Evolutionary conservation across 2,797 vertebrate genomes (phyloP).

Genomic region (Malacoctenus gilli): DNA sequence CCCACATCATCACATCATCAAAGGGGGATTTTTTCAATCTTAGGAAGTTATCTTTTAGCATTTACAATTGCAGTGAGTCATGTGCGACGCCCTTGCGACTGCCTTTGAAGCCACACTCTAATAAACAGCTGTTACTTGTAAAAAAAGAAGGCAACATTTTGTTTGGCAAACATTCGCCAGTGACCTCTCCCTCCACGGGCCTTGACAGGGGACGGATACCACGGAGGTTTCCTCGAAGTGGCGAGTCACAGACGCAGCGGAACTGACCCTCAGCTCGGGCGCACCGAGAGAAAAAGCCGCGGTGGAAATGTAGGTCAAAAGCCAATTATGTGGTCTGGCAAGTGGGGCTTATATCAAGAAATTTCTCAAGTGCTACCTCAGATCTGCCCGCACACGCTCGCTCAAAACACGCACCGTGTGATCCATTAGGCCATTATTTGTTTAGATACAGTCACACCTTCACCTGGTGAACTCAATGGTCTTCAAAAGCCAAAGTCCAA

Average conservation of each 20-base stretch:
- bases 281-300: slow-evolving; percentile 50
- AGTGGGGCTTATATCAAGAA: slow-evolving; percentile 74
- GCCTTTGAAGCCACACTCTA: slow-evolving; percentile 54
- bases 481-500: slow-evolving; percentile 72
- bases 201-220: slow-evolving; percentile 46
- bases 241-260: slow-evolving; percentile 54
- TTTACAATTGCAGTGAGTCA: slow-evolving; percentile 68
- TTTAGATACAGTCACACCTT: slow-evolving; percentile 76
- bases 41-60: slow-evolving; percentile 62
- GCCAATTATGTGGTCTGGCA: slow-evolving; percentile 78
- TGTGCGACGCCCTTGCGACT: slow-evolving; percentile 51
- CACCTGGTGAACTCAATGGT: slow-evolving; percentile 68
- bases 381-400: slow-evolving; percentile 72
- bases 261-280: slow-evolving; percentile 67
- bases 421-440: slow-evolving; percentile 67
- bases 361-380: slow-evolving; percentile 72
- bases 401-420: slow-evolving; percentile 69
- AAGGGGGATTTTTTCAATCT: slow-evolving; percentile 64
- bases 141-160: slow-evolving; percentile 57
- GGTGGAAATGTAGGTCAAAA: slow-evolving; percentile 79
- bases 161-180: slow-evolving; percentile 61
- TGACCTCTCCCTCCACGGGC: slow-evolving; percentile 18
- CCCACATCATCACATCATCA: slow-evolving; percentile 67
- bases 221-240: slow-evolving; percentile 51
- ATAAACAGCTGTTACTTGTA: slow-evolving; percentile 69